Conservation (phyloP, 2,113 vertebrate genomes). For the Castor canadensis region DNA sequence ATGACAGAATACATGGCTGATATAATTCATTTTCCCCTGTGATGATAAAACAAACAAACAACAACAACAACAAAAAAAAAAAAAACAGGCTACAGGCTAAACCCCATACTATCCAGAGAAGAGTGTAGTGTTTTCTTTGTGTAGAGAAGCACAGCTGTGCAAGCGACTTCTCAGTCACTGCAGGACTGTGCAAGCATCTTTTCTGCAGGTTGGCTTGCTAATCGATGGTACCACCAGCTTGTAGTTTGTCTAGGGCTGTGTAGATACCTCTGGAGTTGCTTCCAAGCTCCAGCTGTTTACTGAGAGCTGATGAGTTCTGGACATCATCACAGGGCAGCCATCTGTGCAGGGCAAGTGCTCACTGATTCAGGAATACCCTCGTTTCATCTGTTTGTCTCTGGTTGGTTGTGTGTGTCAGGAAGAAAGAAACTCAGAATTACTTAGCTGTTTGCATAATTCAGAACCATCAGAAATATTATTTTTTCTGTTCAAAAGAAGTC, state of each 20-base stretch:
- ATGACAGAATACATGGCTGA: background rate
- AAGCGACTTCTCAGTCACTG: constrained; percentile 54
- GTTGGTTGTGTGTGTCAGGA: constrained; percentile 53
- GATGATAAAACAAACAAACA: background rate
- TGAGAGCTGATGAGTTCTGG: background rate
- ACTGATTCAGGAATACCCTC: constrained; percentile 38
- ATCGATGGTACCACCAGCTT: constrained; percentile 58
- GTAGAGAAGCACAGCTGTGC: constrained; percentile 6
- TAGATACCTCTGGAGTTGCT: background rate
- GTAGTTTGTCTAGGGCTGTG: constrained; percentile 48
- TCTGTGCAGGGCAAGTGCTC: constrained; percentile 43
- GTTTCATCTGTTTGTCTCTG: constrained; percentile 55
- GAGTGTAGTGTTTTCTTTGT: constrained; percentile 55
- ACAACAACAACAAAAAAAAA: no score
- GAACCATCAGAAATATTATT: constrained; percentile 65
- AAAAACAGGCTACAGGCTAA: no score
- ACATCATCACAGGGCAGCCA: constrained; percentile 34
- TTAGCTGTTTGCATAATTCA: constrained; percentile 72
- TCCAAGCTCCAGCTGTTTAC: constrained; percentile 39
- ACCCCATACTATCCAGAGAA: background rate
- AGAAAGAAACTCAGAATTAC: constrained; percentile 59
- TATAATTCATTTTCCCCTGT: background rate
- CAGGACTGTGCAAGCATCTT: constrained; percentile 56
- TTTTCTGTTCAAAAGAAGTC: constrained; percentile 74
- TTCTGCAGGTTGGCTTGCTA: constrained; percentile 22